These are phyloP conservation scores for Euwallacea similis DNA, from an alignment of 1,140 invertebrate species.

Conservation along the genomic window DNA sequence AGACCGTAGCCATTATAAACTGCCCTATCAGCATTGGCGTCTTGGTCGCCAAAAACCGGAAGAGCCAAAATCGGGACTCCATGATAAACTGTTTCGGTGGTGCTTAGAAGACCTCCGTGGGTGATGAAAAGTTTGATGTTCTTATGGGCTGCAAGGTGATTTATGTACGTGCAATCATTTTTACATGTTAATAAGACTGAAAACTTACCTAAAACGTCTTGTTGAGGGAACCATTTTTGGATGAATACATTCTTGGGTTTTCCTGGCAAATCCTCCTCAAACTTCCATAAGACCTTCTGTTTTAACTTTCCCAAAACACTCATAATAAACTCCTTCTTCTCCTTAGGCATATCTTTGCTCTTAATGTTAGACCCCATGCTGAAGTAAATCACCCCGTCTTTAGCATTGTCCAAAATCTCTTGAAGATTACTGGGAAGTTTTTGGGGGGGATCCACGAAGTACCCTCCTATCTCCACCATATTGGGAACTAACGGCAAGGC, in stretches of 20 bases:
- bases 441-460: conserved; percentile 54
- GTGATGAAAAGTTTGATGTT: conserved; percentile 72
- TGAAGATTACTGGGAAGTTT: conserved; percentile 55
- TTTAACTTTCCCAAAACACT: conserved; percentile 45
- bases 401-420: conserved; percentile 56
- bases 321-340: conserved; percentile 46
- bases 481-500: conserved; percentile 60
- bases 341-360: conserved; percentile 54
- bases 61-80: conserved; percentile 72
- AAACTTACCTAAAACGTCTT: conserved; percentile 64
- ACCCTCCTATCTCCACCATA: conserved; percentile 59
- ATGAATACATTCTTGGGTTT: conserved; percentile 65
- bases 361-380: conserved; percentile 61
- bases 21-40: conserved; percentile 55
- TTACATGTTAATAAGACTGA: neutral
- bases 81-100: conserved; percentile 71
- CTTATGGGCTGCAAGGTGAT: conserved; percentile 60
- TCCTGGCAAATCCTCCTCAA: conserved; percentile 60
- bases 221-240: conserved; percentile 70
- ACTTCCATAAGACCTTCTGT: conserved; percentile 66
- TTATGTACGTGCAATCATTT: neutral
- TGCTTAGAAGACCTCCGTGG: conserved; percentile 71
- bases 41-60: conserved; percentile 68
- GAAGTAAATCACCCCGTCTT: conserved; percentile 60
- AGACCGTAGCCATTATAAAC: conserved; percentile 49